These are phyloP conservation scores for Puma concolor DNA, from an alignment of 2,113 vertebrate genomes.

Conservation along the genomic window DNA sequence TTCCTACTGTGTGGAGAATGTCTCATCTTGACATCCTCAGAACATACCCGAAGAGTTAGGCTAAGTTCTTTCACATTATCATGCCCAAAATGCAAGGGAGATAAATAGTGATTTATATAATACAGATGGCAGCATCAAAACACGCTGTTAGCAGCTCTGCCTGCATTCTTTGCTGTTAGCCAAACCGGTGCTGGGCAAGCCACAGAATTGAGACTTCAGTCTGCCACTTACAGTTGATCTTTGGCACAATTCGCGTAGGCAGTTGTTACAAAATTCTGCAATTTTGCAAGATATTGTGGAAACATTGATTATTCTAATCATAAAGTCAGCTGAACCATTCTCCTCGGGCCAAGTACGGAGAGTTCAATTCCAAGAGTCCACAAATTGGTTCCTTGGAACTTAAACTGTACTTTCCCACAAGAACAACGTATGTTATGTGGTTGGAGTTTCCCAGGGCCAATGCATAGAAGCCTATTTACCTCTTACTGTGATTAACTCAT, in stretches of 20 bases:
- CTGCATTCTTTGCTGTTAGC: slow-evolving; percentile 23
- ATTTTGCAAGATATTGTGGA: slow-evolving; percentile 64
- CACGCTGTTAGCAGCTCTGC: slow-evolving; percentile 43
- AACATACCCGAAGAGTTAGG: not conserved
- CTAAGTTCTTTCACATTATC: not conserved
- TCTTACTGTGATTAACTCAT: not conserved
- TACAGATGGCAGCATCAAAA: slow-evolving; percentile 25
- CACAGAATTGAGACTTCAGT: slow-evolving; percentile 9
- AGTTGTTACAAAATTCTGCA: slow-evolving; percentile 61
- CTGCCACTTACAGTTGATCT: slow-evolving; percentile 18
- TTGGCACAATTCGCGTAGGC: slow-evolving; percentile 45
- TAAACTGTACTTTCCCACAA: slow-evolving; percentile 42
- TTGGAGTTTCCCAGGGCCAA: slow-evolving; percentile 14
- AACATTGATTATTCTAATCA: slow-evolving; percentile 69
- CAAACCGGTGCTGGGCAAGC: not conserved
- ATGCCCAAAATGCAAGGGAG: not conserved
- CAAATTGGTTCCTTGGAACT: slow-evolving; percentile 59
- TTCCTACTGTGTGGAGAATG: not conserved
- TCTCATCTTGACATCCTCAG: slow-evolving; percentile 15
- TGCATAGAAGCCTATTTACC: slow-evolving; percentile 30
- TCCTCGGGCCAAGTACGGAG: slow-evolving; percentile 30
- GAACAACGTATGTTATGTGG: slow-evolving; percentile 29
- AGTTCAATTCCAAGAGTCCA: slow-evolving; percentile 33
- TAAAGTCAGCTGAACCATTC: slow-evolving; percentile 58
- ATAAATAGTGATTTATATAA: not conserved